Percentiles rank a stretch among this genome's conserved stretches.
These are phyloP conservation scores for Piliocolobus tephrosceles DNA, from an alignment of 2,113 vertebrate species.

Conservation along the genomic window DNA sequence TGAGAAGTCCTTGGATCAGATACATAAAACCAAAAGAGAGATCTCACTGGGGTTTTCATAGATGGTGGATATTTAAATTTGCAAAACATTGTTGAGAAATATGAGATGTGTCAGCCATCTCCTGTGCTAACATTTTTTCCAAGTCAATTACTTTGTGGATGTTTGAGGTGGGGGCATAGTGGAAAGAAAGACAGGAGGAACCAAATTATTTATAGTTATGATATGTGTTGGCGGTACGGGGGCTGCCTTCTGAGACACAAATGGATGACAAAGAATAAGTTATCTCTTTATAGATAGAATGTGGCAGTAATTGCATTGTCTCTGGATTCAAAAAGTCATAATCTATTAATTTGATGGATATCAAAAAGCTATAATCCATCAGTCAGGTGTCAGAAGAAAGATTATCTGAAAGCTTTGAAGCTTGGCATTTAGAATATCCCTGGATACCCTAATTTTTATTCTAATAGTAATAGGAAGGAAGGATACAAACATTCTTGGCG, in stretches of 20 bases:
- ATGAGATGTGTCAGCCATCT: not conserved
- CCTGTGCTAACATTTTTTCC: constrained; percentile 50
- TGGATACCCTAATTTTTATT: constrained; percentile 70
- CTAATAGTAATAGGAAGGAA: constrained; percentile 40
- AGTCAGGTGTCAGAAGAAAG: constrained; percentile 77
- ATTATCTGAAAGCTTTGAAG: constrained; percentile 62
- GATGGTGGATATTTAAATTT: constrained; percentile 28
- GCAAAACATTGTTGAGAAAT: constrained; percentile 30
- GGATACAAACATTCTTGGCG: constrained; percentile 12
- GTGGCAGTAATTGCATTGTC: constrained; percentile 69
- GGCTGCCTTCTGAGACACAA: constrained; percentile 59
- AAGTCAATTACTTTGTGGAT: constrained; percentile 61
- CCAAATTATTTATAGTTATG: constrained; percentile 73
- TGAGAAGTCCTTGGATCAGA: not conserved
- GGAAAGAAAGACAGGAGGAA: constrained; percentile 42
- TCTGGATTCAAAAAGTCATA: constrained; percentile 74
- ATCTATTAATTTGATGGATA: constrained; percentile 79
- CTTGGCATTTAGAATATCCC: constrained; percentile 51
- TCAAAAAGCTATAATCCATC: constrained; percentile 73
- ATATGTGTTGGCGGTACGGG: constrained; percentile 38
- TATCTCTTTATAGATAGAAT: constrained; percentile 67
- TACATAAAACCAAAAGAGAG: not conserved
- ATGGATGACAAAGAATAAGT: constrained; percentile 69
- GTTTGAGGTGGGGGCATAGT: not conserved
- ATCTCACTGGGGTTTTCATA: not conserved